Evolutionary conservation across 2,888 invertebrate species (phyloP).

Genomic region (Escarpia spicata): DNA sequence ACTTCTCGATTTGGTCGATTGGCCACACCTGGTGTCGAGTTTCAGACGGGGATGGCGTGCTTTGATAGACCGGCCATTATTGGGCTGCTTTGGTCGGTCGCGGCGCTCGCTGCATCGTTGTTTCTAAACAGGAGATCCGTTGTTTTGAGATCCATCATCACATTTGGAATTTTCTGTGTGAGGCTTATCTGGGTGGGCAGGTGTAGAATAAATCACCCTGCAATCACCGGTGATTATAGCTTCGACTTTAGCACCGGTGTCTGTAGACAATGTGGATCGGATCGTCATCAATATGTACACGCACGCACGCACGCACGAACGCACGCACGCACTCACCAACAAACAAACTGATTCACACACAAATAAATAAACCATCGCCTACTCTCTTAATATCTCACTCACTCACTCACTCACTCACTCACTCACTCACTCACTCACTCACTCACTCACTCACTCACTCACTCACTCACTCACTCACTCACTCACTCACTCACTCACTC

Average conservation of each 20-base stretch:
- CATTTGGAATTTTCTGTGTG: neutral
- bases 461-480: conserved; percentile 24
- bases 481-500: neutral
- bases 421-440: conserved; percentile 26
- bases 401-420: neutral
- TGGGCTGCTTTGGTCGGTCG: neutral
- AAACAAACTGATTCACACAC: neutral
- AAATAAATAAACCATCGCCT: neutral
- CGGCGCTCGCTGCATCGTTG: neutral
- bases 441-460: conserved; percentile 28
- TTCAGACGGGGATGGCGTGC: neutral
- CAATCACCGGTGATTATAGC: neutral
- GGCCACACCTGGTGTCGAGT: neutral
- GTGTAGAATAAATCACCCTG: neutral
- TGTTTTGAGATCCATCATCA: neutral
- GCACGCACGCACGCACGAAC: neutral
- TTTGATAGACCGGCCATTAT: neutral
- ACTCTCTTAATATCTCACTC: neutral
- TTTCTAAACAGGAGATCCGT: neutral
- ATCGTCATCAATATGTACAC: neutral
- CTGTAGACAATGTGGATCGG: neutral
- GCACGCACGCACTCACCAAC: neutral
- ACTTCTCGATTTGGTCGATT: neutral
- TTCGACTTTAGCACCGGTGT: neutral
- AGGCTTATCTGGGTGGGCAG: neutral